Base-by-base conservation (phyloP, 2,113 vertebrate genomes). In the Centropus unirufus region DNA sequence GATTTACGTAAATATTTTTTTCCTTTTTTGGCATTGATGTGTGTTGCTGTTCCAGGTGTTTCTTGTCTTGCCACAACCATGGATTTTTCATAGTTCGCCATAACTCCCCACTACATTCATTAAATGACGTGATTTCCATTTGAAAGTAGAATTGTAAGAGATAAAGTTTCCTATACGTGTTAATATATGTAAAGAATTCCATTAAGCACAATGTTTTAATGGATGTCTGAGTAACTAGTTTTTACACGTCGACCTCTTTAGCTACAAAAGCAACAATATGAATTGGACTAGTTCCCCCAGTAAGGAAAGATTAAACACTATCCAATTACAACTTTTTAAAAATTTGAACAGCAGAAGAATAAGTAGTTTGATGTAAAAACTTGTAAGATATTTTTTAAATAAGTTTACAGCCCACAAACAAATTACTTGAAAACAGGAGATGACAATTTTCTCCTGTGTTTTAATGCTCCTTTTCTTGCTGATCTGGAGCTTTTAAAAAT, bases 1-100 rank as follows among this genome's bases (percentile, higher is more conserved):
- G 98, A 5, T 98, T 99, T 92, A 96, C 96, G 98, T 99, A 98
- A 96, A 69, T 76, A 84, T 66, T 3, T 4, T 64, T 21, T 34
- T n/a, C 12, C 27, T 7, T 26, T 39, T 44, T 30, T 85, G 32
- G 49, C 6, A 19, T 39, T 8, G 7, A 30, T 55, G 21, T 87
- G 16, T 69, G 46, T 18, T 73, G 40, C 34, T 73, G 15, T 69
- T 82, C 76, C 40, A 72, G n/a, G 21, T 61, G 9, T 40, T 49
- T 81, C 20, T 81, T 74, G 11, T 54, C 44, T 66, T 66, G 55
- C 16, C 21, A 16, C 18, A 22, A 3, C 40, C 8, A 15, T n/a
- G 21, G 7, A 0, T 4, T 42, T 74, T 85, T 49, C 39, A 24
- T 58, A 55, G 5, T 69, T 87, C 46, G 10, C 34, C 15, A 5